phyloP scores from a whole-genome alignment of 2,888 invertebrate species.

The Temnothorax rugatulus region DNA sequence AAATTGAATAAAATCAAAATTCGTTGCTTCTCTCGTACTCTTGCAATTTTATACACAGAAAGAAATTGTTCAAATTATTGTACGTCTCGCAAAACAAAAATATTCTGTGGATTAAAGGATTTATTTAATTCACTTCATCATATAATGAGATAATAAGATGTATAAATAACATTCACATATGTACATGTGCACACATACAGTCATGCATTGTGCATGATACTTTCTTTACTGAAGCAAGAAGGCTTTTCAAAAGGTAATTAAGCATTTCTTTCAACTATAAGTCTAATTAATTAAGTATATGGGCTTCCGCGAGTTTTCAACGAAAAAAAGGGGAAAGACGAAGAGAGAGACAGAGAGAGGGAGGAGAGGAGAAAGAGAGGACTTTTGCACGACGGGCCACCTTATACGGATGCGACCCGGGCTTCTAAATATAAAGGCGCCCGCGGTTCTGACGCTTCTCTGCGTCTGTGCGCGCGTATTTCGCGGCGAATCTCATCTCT shows the following conservation, averaged over 20 bases:
- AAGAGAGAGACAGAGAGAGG: background rate
- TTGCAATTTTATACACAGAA: background rate
- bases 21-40: background rate
- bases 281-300: slow-evolving; percentile 19
- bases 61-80: background rate
- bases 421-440: slow-evolving; percentile 86
- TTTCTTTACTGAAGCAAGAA: background rate
- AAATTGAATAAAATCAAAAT: background rate
- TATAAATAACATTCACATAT: background rate
- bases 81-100: background rate
- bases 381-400: slow-evolving; percentile 81
- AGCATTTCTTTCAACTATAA: background rate
- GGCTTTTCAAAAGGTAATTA: background rate
- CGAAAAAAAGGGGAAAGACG: slow-evolving; percentile 20
- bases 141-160: background rate
- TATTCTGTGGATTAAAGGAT: background rate
- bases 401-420: slow-evolving; percentile 86
- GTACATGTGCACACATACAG: background rate
- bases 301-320: background rate
- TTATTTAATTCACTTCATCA: slow-evolving; percentile 4
- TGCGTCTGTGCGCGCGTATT: slow-evolving; percentile 76
- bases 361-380: slow-evolving; percentile 64
- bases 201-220: background rate
- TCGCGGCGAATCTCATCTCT: slow-evolving; percentile 73
- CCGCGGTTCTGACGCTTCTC: slow-evolving; percentile 80